phyloP scores from a whole-genome alignment of 2,113 vertebrate species.

The Leptobrachium leishanense region DNA sequence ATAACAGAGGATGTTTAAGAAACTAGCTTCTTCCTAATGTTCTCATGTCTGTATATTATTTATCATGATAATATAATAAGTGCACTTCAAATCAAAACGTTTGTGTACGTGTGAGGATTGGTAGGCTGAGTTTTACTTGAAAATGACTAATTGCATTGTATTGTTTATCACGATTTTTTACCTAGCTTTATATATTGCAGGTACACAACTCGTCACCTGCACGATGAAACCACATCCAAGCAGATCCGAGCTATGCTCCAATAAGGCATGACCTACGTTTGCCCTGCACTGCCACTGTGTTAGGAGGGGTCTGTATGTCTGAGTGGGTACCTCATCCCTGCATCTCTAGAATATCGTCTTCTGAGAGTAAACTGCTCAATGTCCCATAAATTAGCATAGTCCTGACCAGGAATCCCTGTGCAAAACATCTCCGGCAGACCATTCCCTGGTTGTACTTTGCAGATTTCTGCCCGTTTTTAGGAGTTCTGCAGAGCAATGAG shows the following conservation, averaged over 20 bases:
- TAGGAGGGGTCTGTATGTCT: conserved; percentile 21
- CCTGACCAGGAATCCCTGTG: neutral
- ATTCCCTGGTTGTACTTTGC: neutral
- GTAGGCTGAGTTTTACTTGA: neutral
- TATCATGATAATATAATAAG: no score
- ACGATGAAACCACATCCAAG: conserved; percentile 91
- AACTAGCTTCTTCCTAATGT: no score
- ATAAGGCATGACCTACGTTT: conserved; percentile 58
- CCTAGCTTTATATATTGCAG: conserved; percentile 54
- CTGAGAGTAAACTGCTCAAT: conserved; percentile 14
- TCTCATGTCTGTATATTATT: no score
- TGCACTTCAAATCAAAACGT: no score
- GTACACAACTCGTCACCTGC: conserved; percentile 89
- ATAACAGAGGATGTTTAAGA: no score
- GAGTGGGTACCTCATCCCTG: conserved; percentile 6
- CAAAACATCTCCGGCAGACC: neutral
- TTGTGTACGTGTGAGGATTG: neutral
- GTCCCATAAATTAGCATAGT: neutral
- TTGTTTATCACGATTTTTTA: neutral
- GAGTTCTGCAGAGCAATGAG: neutral
- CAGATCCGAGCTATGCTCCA: conserved; percentile 91
- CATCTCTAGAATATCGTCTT: neutral
- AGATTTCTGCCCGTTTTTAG: neutral
- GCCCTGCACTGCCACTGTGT: conserved; percentile 30
- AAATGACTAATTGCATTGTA: neutral